phyloP scores from a whole-genome alignment of 1,140 invertebrate genomes.

The Nephotettix cincticeps region DNA sequence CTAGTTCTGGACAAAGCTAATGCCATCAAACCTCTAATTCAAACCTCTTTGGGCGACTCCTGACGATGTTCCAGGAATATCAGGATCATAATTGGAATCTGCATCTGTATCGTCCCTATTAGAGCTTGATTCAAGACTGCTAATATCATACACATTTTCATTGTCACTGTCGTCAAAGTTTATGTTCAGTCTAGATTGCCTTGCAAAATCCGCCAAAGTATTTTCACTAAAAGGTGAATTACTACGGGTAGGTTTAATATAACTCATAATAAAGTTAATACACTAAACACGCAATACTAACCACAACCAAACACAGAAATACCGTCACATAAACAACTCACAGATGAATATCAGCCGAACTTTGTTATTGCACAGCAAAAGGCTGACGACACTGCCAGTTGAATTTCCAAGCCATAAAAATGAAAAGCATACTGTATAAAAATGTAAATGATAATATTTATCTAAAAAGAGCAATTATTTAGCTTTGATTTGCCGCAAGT shows the following conservation, averaged over 20 bases:
- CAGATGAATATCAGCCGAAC: too few relatives aligned
- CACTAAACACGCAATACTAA: too few relatives aligned
- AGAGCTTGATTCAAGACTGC: not conserved
- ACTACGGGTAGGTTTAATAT: not conserved
- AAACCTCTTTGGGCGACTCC: not conserved
- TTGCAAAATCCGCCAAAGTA: constrained; percentile 10
- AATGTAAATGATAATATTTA: too few relatives aligned
- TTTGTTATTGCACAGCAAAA: too few relatives aligned
- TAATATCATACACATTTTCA: not conserved
- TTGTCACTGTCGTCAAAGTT: constrained; percentile 4
- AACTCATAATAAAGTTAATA: too few relatives aligned
- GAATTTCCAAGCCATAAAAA: too few relatives aligned
- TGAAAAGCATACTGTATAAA: too few relatives aligned
- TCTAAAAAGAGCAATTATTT: too few relatives aligned
- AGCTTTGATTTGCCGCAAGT: too few relatives aligned
- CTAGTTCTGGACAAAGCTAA: not conserved
- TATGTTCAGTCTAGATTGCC: constrained; percentile 1
- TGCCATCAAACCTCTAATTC: not conserved
- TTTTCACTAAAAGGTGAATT: constrained; percentile 18
- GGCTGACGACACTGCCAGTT: too few relatives aligned
- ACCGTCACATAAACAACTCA: too few relatives aligned
- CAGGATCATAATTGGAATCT: constrained; percentile 13
- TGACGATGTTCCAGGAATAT: not conserved
- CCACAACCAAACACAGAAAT: too few relatives aligned
- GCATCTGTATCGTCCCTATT: constrained; percentile 8